Base-by-base conservation (phyloP, 2,797 vertebrate genomes). In the Uromys caudimaculatus region DNA sequence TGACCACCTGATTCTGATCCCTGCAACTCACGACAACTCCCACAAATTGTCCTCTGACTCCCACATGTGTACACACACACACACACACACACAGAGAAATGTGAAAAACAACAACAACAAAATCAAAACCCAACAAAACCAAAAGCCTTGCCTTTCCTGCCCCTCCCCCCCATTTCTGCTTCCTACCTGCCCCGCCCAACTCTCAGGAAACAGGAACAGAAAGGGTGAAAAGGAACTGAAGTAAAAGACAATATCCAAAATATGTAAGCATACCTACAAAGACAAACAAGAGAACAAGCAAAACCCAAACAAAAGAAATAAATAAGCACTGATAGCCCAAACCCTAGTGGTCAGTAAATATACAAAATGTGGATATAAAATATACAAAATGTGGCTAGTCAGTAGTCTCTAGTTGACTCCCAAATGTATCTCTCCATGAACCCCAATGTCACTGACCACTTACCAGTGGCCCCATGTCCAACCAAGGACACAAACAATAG, bases 291-390 rank as follows among this genome's bases (percentile, higher is more conserved):
- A 12, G 24, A 27, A n/a, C 44, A 87, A 89, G 1, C 52, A 78
- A 91, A 77, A 90, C 32, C 47, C n/a, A 87, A 56, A 88, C 14
- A 64, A 94, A 92, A 35, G 44, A n/a, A 32, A 41, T 44, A 89
- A 92, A 19, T 8, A 50, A 21, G n/a, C 41, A 54, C 14, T 60
- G 58, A 67, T 0, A 89, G 58, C 77, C 62, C 50, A 92, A 95
- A 93, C 69, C 3, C 35, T 47, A 56, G 83, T 21, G 56, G 62
- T 32, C 19, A 79, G 24, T 81, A 88, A 71, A 84, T 56, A 21
- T 1, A 73, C 3, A 7, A 64, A 79, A 85, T 23, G 60, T n/a
- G n/a, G n/a, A n/a, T n/a, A n/a, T n/a, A n/a, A n/a, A n/a, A n/a
- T n/a, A n/a, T n/a, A n/a, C n/a, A n/a, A n/a, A n/a, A n/a, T n/a